Base-by-base conservation (phyloP, 2,113 vertebrate species). In the Glaucomys volans region DNA sequence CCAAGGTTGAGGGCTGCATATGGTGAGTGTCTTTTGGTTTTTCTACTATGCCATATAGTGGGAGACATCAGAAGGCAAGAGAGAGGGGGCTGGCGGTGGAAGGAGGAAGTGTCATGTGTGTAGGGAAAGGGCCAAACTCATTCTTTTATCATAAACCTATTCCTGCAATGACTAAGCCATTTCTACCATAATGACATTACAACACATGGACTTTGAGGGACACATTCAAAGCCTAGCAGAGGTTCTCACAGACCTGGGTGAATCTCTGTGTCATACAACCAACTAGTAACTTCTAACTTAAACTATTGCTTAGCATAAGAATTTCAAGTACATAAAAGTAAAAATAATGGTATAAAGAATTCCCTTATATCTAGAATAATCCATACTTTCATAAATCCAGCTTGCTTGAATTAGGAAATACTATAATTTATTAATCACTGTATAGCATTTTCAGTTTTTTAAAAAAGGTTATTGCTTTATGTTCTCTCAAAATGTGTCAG, bases 401-500 rank as follows among this genome's bases (percentile, higher is more conserved):
- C 22, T 84, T 83, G 16, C 16, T 90, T 52, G 30, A 91, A 47
- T 69, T 92, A 50, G 22, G 71, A 71, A 92, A 69, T 57, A 67
- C 2, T 84, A 24, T 95, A 57, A 16, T 86, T 35, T 92, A 16
- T 94, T 95, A 57, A 87, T 83, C 7, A 76, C 87, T 40, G 64
- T 8, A 54, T 35, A 87, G 14, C 9, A 84, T 32, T 86, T 42
- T 91, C 30, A 82, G 14, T 74, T 88, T 62, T 28, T 94, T 71
- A 8, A 85, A 50, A 87, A 62, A n/a, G 42, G 8, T 75, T 81
- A 30, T 88, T 93, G 37, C 35, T 93, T 64, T 89, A 76, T 82
- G 30, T 69, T 79, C 71, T 72, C 40, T 94, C 37, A 89, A 76
- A 93, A 85, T 95, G 32, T 79, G 30, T 90, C 79, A 95, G 42